phyloP scores from a whole-genome alignment of 2,888 invertebrate species.

The Watsonalla cultraria region DNA sequence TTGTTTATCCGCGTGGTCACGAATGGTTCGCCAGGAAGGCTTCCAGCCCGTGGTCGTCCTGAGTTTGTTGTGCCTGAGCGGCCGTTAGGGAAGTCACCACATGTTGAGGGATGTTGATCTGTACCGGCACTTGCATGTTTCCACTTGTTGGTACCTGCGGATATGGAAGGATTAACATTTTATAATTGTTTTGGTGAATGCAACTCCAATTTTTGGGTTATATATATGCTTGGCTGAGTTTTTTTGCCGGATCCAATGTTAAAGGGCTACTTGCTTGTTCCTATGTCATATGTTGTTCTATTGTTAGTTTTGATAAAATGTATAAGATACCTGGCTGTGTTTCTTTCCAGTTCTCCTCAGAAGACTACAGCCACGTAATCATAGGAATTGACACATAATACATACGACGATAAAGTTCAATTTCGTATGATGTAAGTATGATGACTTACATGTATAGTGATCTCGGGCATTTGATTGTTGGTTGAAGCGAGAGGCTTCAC shows the following conservation, averaged over 20 bases:
- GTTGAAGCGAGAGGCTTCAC: slow-evolving; percentile 19
- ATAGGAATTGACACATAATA: too few species aligned
- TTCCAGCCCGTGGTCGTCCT: slow-evolving; percentile 56
- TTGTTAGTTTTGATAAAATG: too few species aligned
- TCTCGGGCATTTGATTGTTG: slow-evolving; percentile 55
- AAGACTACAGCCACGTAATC: too few species aligned
- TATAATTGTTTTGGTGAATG: too few species aligned
- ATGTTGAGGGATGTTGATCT: slow-evolving; percentile 82
- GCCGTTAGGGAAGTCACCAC: slow-evolving; percentile 59
- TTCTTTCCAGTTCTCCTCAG: too few species aligned
- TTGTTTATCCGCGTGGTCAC: slow-evolving; percentile 35
- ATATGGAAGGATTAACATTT: neutral
- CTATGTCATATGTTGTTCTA: too few species aligned
- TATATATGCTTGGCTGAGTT: too few species aligned
- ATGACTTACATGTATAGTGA: slow-evolving; percentile 70
- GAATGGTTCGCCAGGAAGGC: slow-evolving; percentile 57
- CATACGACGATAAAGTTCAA: too few species aligned
- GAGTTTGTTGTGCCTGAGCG: slow-evolving; percentile 26
- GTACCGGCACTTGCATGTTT: slow-evolving; percentile 80
- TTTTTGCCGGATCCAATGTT: too few species aligned
- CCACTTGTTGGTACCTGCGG: slow-evolving; percentile 78
- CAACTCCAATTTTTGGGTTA: too few species aligned
- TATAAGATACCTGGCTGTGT: too few species aligned
- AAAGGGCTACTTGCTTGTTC: too few species aligned
- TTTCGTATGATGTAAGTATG: neutral